Evolutionary conservation across 2,888 invertebrate species (phyloP).

Genomic region (Sipha maydis): DNA sequence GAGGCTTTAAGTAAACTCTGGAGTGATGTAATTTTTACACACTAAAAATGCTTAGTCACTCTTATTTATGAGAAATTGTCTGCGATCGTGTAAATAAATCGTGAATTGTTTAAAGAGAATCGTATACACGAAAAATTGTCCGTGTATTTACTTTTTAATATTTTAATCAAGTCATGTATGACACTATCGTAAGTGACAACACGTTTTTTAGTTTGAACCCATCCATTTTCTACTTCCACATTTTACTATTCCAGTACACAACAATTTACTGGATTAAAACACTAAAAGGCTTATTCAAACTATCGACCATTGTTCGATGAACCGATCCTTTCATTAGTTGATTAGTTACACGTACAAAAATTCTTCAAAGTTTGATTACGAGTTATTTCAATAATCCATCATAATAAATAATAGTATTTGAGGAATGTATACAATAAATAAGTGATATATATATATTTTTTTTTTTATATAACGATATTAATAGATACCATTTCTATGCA

Average conservation of each 20-base stretch:
- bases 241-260: no score
- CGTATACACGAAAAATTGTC: not conserved
- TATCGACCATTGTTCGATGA: not conserved
- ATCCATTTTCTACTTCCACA: no score
- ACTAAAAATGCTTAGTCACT: not conserved
- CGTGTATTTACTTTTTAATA: no score
- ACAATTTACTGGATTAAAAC: not conserved
- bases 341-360: not conserved
- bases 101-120: not conserved
- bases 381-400: not conserved
- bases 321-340: not conserved
- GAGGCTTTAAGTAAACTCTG: not conserved
- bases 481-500: no score
- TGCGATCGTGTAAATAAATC: not conserved
- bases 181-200: no score
- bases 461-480: no score
- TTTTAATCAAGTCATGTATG: no score
- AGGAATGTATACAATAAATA: not conserved
- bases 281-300: not conserved
- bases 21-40: slow-evolving; percentile 1
- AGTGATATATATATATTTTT: not conserved
- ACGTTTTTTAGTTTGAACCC: no score
- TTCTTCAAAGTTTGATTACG: not conserved
- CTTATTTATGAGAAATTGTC: not conserved
- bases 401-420: not conserved